Base-by-base conservation (phyloP, 1,140 invertebrate species). In the Ruditapes philippinarum region DNA sequence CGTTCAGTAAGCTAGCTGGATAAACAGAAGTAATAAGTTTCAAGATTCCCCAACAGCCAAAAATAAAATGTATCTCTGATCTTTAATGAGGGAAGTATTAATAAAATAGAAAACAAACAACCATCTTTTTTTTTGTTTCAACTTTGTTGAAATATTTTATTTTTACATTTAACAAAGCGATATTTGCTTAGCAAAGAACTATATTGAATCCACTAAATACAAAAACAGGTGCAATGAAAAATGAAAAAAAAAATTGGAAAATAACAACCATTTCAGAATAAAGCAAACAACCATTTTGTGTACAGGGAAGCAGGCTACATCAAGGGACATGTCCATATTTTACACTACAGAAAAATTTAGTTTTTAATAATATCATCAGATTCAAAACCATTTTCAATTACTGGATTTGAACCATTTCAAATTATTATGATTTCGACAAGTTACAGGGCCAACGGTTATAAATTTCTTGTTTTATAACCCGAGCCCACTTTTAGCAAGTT, bases 121-220 rank as follows among this genome's bases (percentile, higher is more conserved):
- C 38, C 9, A n/a, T n/a, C n/a, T n/a, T n/a, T 73, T 25, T 0
- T 54, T 51, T 54, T 84, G 49, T 45, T 84, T 54, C 82, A 84
- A 84, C 82, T 84, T 84, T 49, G 82, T 84, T 84, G 82, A 84
- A 84, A 84, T 84, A 84, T 73, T 82, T 84, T 84, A 84, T 84
- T 84, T 83, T 84, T 84, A 84, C 82, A 84, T 42, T 54, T 84
- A 84, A 84, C 82, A 73, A 84, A 84, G 82, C 82, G 65, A 84
- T 84, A 62, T 70, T 84, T 84, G 68, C 82, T 84, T 68, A 84
- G 82, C 82, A 81, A 81, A 45, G 36, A n/a, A 81, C 79, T 81
- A 62, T 65, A 62, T 54, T 38, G 25, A 38, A 25, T 65, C 51
- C 57, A 40, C 51, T 62, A 81, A 81, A 65, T 65, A 81, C 40